These are phyloP conservation scores for Toxonevra muliebris DNA, from an alignment of 2,888 invertebrate species.

Conservation along the genomic window DNA sequence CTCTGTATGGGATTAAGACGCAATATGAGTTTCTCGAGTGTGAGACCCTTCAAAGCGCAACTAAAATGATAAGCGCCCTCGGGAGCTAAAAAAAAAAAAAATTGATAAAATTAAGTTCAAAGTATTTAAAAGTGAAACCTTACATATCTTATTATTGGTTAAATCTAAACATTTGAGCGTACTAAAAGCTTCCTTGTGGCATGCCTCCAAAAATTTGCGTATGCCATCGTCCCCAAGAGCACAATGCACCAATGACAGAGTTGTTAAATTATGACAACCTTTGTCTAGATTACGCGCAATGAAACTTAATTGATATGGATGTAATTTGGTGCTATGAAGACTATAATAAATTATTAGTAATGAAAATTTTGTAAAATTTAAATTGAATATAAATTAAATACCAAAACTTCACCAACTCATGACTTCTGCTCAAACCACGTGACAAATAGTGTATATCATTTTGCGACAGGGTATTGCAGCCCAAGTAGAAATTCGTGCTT, in stretches of 20 bases:
- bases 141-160: conserved; percentile 62
- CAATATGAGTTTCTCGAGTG: conserved; percentile 53
- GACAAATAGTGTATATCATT: conserved; percentile 56
- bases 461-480: conserved; percentile 60
- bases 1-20: conserved; percentile 63
- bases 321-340: conserved; percentile 60
- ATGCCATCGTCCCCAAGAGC: conserved; percentile 61
- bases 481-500: conserved; percentile 60
- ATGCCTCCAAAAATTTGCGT: conserved; percentile 54
- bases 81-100: conserved; percentile 46
- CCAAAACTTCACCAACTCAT: conserved; percentile 60
- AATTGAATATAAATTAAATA: conserved; percentile 39
- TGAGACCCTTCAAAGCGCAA: conserved; percentile 50
- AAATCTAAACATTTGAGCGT: conserved; percentile 55
- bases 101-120: not conserved
- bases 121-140: conserved; percentile 24
- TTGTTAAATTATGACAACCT: conserved; percentile 57
- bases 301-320: conserved; percentile 56
- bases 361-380: no score
- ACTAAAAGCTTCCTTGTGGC: conserved; percentile 58
- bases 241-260: conserved; percentile 57
- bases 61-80: conserved; percentile 60
- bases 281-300: conserved; percentile 60
- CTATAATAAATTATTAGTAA: conserved; percentile 40
- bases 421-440: conserved; percentile 58